Evolutionary conservation across 2,797 vertebrate species (phyloP).

Genomic region (Trachurus trachurus): DNA sequence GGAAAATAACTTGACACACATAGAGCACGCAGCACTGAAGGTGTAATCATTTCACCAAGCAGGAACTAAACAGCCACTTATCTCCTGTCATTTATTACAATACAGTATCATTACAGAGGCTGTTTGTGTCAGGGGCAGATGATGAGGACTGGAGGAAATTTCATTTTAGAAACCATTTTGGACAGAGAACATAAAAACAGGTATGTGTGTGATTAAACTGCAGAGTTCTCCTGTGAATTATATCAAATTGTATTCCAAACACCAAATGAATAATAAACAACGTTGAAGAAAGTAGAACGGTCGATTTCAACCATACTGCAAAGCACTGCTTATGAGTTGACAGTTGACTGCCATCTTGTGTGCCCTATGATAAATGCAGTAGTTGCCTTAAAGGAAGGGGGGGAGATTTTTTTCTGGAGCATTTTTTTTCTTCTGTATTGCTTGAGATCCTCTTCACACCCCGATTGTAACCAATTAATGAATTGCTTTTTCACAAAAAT

Average conservation of each 20-base stretch:
- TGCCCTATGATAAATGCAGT: background rate
- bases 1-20: background rate
- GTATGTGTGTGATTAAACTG: background rate
- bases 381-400: background rate
- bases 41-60: background rate
- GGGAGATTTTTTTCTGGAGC: too few relatives aligned
- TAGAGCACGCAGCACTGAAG: too few relatives aligned
- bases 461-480: too few relatives aligned
- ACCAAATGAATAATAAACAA: background rate
- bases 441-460: too few relatives aligned
- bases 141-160: background rate
- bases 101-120: background rate
- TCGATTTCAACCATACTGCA: background rate
- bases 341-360: background rate
- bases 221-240: background rate
- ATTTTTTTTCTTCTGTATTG: too few relatives aligned
- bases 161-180: background rate
- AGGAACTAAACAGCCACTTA: background rate
- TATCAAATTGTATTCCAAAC: background rate
- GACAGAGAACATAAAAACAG: background rate
- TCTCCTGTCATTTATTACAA: background rate
- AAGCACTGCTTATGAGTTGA: background rate
- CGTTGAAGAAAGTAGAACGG: too few relatives aligned
- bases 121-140: background rate
- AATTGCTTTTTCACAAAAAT: too few relatives aligned